A percentile compares a stretch with the other conserved stretches of the same genome.
Evolutionary conservation across 2,113 vertebrate genomes (phyloP).

Genomic region (Esox niger): DNA sequence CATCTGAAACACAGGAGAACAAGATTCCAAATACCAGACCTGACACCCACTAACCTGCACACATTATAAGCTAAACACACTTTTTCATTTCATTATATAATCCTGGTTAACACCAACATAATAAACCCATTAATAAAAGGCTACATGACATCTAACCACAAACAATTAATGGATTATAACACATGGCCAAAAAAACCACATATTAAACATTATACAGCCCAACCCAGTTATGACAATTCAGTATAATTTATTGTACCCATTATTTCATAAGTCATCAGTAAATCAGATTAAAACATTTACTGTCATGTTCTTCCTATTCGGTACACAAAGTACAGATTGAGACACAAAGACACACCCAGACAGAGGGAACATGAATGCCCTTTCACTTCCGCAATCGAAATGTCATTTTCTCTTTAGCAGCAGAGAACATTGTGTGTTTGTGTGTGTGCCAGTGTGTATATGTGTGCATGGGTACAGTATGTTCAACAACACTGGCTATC

Average conservation of each 20-base stretch:
- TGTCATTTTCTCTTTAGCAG: constrained; percentile 6
- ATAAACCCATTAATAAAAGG: background rate
- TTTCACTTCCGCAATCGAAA: constrained; percentile 35
- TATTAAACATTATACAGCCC: background rate
- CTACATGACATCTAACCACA: background rate
- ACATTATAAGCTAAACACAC: background rate
- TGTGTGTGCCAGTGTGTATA: background rate
- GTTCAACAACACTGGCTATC: background rate
- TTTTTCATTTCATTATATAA: background rate
- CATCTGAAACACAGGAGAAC: constrained; percentile 76
- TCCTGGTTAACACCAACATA: background rate
- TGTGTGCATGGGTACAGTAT: too few relatives aligned
- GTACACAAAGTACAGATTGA: background rate
- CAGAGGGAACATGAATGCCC: background rate
- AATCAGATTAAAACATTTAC: background rate
- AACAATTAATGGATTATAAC: background rate
- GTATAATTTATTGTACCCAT: background rate
- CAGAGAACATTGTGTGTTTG: background rate
- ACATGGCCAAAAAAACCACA: background rate
- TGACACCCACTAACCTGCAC: constrained; percentile 34
- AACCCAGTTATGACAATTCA: background rate
- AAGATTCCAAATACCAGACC: constrained; percentile 61
- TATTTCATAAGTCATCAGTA: background rate
- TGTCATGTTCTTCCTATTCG: background rate
- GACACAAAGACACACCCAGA: background rate